These are phyloP conservation scores for Etheostoma perlongum DNA, from an alignment of 2,797 vertebrate species.

Conservation along the genomic window DNA sequence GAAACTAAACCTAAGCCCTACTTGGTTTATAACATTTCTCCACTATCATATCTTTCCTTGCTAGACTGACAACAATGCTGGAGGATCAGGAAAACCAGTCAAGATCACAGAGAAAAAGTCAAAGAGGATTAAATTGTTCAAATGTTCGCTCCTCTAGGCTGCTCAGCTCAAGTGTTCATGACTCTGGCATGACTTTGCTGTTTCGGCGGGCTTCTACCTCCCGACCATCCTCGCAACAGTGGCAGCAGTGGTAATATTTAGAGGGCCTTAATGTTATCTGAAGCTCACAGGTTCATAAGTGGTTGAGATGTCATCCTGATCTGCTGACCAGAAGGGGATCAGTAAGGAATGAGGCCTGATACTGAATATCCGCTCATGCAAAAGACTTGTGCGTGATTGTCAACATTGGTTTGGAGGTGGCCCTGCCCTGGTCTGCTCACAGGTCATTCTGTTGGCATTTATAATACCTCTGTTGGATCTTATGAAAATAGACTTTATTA, in stretches of 20 bases:
- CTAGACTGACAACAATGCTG: constrained; percentile 91
- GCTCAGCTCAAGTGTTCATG: background rate
- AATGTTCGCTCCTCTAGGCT: constrained; percentile 92
- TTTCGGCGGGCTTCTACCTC: constrained; percentile 46
- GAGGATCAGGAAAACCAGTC: constrained; percentile 91
- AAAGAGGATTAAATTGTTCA: constrained; percentile 96
- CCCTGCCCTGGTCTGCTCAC: constrained; percentile 39
- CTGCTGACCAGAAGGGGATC: constrained; percentile 51
- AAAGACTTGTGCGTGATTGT: constrained; percentile 47
- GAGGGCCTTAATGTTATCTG: constrained; percentile 48
- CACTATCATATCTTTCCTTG: constrained; percentile 42
- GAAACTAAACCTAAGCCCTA: background rate
- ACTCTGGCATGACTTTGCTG: constrained; percentile 47
- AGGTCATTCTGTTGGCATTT: constrained; percentile 38
- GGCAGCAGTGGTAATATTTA: constrained; percentile 48
- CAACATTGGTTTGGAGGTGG: constrained; percentile 55
- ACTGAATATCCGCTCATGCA: constrained; percentile 46
- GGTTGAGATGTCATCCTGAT: constrained; percentile 43
- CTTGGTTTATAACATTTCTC: constrained; percentile 14
- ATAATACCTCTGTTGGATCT: constrained; percentile 53
- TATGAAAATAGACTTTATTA: constrained; percentile 23
- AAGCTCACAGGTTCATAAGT: constrained; percentile 44
- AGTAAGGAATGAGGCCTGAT: constrained; percentile 44
- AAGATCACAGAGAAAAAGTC: constrained; percentile 97
- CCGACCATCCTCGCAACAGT: constrained; percentile 30